Evolutionary conservation across 2,888 invertebrate genomes (phyloP).

Genomic region (Pterobdella sp.): DNA sequence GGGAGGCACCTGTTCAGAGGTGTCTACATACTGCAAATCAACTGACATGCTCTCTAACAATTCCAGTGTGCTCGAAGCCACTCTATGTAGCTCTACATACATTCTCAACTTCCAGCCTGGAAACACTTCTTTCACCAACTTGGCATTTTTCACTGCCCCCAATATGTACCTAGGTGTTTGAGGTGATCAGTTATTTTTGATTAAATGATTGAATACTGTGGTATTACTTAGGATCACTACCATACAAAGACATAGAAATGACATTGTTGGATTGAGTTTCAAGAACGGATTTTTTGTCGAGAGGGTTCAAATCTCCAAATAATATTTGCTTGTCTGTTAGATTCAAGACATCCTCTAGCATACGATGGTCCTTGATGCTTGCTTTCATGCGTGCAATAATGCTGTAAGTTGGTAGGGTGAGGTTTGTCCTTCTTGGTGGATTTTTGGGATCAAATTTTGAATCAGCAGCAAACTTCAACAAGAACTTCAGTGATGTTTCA

Average conservation of each 20-base stretch:
- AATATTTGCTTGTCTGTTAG: not conserved
- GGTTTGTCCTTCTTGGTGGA: not conserved
- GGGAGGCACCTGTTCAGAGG: constrained; percentile 35
- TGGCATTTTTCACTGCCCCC: constrained; percentile 37
- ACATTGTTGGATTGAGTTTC: constrained; percentile 17
- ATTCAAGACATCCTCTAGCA: not conserved
- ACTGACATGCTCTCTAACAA: constrained; percentile 32
- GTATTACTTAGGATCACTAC: constrained; percentile 10
- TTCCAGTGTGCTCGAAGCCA: constrained; percentile 33
- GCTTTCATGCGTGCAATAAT: not conserved
- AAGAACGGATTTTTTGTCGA: not conserved
- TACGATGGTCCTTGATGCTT: constrained; percentile 7
- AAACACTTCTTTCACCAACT: constrained; percentile 34
- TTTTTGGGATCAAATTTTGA: no score
- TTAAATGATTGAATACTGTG: not conserved
- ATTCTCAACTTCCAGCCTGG: constrained; percentile 39
- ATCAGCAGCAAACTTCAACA: no score
- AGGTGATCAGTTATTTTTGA: not conserved
- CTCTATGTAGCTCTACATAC: constrained; percentile 34
- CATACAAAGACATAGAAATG: constrained; percentile 36
- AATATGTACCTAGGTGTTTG: constrained; percentile 30
- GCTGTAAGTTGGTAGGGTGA: not conserved
- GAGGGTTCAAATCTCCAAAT: constrained; percentile 3
- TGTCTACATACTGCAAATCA: constrained; percentile 35
- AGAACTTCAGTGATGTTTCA: no score